These are phyloP conservation scores for Phylloscopus whistleri DNA, from an alignment of 2,113 vertebrate genomes.

Conservation along the genomic window DNA sequence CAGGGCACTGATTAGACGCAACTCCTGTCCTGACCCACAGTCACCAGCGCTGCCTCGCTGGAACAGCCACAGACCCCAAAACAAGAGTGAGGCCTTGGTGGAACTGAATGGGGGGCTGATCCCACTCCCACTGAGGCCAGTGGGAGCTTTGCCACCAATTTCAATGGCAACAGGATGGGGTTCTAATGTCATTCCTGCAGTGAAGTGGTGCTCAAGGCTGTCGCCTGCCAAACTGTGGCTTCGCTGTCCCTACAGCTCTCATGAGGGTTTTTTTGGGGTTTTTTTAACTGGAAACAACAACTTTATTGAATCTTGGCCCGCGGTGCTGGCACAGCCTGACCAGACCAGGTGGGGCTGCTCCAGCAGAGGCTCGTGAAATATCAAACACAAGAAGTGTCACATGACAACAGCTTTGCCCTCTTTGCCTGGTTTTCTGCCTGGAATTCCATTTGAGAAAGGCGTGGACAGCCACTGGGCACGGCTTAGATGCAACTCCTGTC, in stretches of 20 bases:
- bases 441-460: slow-evolving; percentile 35
- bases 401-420: background rate
- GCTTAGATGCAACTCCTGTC: background rate
- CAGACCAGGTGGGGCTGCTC: background rate
- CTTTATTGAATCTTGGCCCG: background rate
- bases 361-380: background rate
- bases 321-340: background rate
- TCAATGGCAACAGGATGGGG: background rate
- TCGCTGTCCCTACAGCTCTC: background rate
- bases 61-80: background rate
- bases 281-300: background rate
- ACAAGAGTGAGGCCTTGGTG: background rate
- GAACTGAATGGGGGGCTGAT: background rate
- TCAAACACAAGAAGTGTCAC: background rate
- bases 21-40: background rate
- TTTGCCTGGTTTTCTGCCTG: slow-evolving; percentile 15
- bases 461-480: background rate
- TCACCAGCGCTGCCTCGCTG: background rate
- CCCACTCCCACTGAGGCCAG: background rate
- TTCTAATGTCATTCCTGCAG: background rate
- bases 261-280: accelerated
- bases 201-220: background rate
- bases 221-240: background rate
- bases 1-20: slow-evolving; percentile 24
- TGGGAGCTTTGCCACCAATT: slow-evolving; percentile 6